These are phyloP conservation scores for Amphibalanus amphitrite DNA, from an alignment of 1,140 invertebrate genomes.

Conservation along the genomic window DNA sequence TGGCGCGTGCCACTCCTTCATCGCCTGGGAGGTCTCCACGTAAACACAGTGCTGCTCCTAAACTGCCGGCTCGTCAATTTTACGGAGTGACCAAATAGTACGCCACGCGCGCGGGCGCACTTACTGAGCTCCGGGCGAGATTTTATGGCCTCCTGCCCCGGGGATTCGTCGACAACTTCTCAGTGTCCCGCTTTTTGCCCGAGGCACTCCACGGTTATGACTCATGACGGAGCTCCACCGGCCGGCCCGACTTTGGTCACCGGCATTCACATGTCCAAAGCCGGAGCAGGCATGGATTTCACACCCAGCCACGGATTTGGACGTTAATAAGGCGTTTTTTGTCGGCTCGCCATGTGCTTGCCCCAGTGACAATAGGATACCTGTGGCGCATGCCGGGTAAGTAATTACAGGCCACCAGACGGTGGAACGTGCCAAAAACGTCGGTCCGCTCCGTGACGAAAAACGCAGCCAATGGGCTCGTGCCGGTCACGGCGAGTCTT, in stretches of 20 bases:
- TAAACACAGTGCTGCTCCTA: background rate
- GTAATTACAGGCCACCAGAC: background rate
- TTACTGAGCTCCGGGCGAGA: background rate
- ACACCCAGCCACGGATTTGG: background rate
- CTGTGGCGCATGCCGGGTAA: background rate
- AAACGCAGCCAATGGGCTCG: background rate
- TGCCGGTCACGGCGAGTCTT: background rate
- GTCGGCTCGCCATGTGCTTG: background rate
- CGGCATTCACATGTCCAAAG: background rate
- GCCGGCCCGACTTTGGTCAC: background rate
- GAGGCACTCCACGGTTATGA: background rate
- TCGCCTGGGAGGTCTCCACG: background rate
- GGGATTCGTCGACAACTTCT: background rate
- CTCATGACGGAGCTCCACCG: background rate
- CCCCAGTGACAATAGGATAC: background rate
- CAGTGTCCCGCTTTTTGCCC: background rate
- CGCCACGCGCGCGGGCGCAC: background rate
- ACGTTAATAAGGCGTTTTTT: background rate
- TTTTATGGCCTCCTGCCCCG: background rate
- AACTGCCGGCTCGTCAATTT: background rate
- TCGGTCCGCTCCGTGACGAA: background rate
- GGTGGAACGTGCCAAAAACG: background rate
- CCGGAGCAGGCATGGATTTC: too few species aligned
- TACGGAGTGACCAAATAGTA: constrained; percentile 1
- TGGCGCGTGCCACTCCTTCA: background rate